A percentile compares a stretch with the other conserved stretches of the same genome.
phyloP scores from a whole-genome alignment of 2,797 vertebrate genomes.

The Halcyon badia region DNA sequence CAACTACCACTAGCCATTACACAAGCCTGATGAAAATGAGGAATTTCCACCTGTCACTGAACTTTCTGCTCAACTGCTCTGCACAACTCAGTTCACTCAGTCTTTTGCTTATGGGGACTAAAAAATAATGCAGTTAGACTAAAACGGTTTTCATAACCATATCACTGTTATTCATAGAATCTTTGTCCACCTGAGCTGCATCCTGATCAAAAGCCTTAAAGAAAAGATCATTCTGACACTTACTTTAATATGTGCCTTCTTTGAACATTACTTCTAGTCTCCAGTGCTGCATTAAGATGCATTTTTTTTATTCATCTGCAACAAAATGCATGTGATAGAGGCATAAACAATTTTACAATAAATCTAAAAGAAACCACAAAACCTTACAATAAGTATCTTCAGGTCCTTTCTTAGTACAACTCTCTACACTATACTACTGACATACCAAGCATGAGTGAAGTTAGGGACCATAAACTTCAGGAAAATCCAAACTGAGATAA shows the following conservation, averaged over 20 bases:
- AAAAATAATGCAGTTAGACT: neutral
- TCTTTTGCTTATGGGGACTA: neutral
- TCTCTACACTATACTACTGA: rapidly evolving
- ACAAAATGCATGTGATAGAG: neutral
- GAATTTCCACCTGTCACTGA: neutral
- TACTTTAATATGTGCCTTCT: neutral
- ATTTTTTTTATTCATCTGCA: neutral
- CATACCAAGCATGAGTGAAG: neutral
- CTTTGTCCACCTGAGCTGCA: neutral
- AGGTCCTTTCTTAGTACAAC: neutral
- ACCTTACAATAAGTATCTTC: neutral
- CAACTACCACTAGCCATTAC: neutral
- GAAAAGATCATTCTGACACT: neutral
- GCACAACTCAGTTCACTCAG: neutral
- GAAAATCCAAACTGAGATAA: neutral
- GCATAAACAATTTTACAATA: neutral
- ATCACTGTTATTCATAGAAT: neutral
- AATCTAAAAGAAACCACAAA: neutral
- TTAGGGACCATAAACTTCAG: neutral
- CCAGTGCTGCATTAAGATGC: too few species aligned
- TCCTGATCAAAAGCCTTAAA: neutral
- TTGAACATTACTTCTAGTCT: neutral
- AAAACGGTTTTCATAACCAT: neutral
- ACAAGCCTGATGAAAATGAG: neutral
- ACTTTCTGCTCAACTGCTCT: neutral